phyloP scores from a whole-genome alignment of 2,113 vertebrate genomes.

The Corythornis vintsioides region DNA sequence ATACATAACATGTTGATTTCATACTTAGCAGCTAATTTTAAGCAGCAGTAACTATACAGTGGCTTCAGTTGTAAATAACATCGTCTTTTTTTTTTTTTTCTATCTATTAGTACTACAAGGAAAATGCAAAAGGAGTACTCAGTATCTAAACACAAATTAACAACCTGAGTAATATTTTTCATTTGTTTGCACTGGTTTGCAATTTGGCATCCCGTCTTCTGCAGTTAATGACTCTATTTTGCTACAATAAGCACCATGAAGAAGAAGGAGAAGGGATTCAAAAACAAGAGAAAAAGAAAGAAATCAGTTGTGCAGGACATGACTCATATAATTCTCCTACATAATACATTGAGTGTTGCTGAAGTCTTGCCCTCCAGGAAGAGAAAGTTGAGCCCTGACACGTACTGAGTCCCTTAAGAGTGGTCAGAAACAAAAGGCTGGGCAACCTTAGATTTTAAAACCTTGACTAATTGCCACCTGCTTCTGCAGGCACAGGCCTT shows the following conservation, averaged over 20 bases:
- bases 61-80: background rate
- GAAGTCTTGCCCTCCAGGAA: background rate
- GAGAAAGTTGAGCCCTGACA: background rate
- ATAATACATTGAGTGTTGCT: background rate
- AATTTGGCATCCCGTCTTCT: background rate
- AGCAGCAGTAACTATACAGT: background rate
- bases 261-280: background rate
- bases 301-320: background rate
- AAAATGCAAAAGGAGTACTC: background rate
- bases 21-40: background rate
- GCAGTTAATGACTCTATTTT: background rate
- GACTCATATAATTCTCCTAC: background rate
- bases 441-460: background rate
- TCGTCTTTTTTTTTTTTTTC: background rate
- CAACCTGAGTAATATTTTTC: background rate
- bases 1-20: background rate
- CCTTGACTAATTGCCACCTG: background rate
- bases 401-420: background rate
- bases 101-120: background rate
- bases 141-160: background rate
- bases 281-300: background rate
- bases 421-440: background rate
- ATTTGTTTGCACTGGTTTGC: background rate
- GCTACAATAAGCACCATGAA: background rate
- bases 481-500: background rate